phyloP scores from a whole-genome alignment of 2,797 vertebrate species.

The Rallus crepitans region DNA sequence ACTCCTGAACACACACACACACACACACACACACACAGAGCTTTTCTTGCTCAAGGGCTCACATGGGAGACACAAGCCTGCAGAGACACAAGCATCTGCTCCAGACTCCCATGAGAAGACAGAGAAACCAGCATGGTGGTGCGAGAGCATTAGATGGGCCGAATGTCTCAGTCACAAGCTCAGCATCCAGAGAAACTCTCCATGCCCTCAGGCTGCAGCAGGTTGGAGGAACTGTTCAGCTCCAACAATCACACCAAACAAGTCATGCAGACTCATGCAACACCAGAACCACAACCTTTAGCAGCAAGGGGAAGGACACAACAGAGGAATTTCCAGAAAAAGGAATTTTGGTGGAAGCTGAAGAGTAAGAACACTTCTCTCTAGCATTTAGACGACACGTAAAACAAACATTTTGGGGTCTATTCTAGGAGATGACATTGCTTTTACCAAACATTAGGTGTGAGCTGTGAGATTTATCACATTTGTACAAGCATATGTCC shows the following conservation, averaged over 20 bases:
- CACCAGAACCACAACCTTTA: background rate
- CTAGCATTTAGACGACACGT: background rate
- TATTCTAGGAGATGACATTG: background rate
- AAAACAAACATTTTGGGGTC: background rate
- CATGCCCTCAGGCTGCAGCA: background rate
- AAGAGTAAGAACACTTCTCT: background rate
- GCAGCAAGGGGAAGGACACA: background rate
- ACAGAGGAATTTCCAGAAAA: background rate
- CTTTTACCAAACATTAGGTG: background rate
- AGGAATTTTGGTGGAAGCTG: background rate
- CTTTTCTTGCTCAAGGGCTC: background rate
- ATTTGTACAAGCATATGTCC: background rate
- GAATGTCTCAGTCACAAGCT: background rate
- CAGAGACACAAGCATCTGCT: background rate
- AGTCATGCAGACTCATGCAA: background rate
- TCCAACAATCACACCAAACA: background rate
- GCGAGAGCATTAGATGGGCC: background rate
- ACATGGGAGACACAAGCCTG: background rate
- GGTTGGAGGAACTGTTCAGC: background rate
- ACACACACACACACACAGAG: background rate
- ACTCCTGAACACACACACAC: background rate
- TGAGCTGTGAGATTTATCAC: slow-evolving; percentile 26
- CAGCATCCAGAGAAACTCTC: background rate
- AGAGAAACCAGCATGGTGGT: background rate
- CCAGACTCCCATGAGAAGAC: accelerated